phyloP scores from a whole-genome alignment of 2,888 invertebrate species.

The Heliconius sara region DNA sequence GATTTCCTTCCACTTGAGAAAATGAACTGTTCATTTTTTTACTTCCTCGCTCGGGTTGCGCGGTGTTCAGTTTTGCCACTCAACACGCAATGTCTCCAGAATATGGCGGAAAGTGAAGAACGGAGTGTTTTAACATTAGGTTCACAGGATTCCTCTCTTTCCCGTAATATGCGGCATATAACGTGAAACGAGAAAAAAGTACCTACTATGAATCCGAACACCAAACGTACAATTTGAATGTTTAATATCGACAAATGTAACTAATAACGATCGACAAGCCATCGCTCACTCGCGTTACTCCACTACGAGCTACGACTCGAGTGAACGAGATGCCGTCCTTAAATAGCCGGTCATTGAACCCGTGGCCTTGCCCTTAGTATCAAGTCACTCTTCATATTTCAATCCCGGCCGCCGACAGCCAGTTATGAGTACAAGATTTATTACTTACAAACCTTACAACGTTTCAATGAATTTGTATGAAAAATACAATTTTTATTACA shows the following conservation, averaged over 20 bases:
- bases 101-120: background rate
- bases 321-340: constrained; percentile 59
- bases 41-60: too few species aligned
- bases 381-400: constrained; percentile 44
- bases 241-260: constrained; percentile 13
- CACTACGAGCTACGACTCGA: constrained; percentile 31
- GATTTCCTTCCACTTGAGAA: too few species aligned
- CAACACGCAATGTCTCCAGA: background rate
- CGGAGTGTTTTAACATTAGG: too few species aligned
- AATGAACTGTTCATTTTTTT: too few species aligned
- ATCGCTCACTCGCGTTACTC: constrained; percentile 12
- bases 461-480: background rate
- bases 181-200: background rate
- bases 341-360: constrained; percentile 69
- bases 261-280: constrained; percentile 5
- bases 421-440: constrained; percentile 39
- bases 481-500: background rate
- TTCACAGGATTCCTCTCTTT: too few species aligned
- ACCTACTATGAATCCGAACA: background rate
- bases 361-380: constrained; percentile 77
- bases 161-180: too few species aligned
- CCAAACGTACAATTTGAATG: background rate
- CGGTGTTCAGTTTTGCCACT: background rate
- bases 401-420: constrained; percentile 35
- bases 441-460: constrained; percentile 38